These are phyloP conservation scores for Bergia sp. DNA, from an alignment of 92 coral and sea anemone genomes.

Conservation along the genomic window DNA sequence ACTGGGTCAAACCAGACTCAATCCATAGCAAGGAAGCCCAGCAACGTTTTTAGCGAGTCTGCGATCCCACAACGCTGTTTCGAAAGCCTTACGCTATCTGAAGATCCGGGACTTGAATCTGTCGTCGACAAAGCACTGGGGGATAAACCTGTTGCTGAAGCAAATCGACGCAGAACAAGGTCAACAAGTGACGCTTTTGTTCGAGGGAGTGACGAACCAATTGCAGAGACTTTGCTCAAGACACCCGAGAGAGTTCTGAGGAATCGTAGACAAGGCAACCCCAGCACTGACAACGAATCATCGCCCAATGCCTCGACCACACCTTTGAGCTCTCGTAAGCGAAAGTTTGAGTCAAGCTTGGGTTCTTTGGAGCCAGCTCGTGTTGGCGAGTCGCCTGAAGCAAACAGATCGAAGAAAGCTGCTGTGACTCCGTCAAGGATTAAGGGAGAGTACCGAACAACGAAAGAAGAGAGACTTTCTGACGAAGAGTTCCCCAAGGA, in stretches of 20 bases:
- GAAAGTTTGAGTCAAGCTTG: conserved; percentile 8
- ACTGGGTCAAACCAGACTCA: not conserved
- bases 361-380: not conserved
- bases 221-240: conserved; percentile 5
- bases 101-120: not conserved
- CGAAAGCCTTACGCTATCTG: not conserved
- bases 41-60: not conserved
- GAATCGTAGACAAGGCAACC: conserved; percentile 22
- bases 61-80: not conserved
- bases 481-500: conserved; percentile 45
- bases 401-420: not conserved
- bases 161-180: conserved; percentile 37
- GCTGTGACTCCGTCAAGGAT: conserved; percentile 4
- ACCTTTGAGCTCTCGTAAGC: conserved; percentile 30
- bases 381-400: conserved; percentile 9
- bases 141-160: conserved; percentile 17
- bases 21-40: not conserved
- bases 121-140: not conserved
- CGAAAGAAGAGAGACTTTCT: conserved; percentile 16
- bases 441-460: not conserved
- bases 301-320: not conserved
- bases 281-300: conserved; percentile 6
- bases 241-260: conserved; percentile 42
- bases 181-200: conserved; percentile 29
- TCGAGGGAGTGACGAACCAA: conserved; percentile 2